phyloP scores from a whole-genome alignment of 92 coral and sea anemone species.

The Palythoa grandiflora region DNA sequence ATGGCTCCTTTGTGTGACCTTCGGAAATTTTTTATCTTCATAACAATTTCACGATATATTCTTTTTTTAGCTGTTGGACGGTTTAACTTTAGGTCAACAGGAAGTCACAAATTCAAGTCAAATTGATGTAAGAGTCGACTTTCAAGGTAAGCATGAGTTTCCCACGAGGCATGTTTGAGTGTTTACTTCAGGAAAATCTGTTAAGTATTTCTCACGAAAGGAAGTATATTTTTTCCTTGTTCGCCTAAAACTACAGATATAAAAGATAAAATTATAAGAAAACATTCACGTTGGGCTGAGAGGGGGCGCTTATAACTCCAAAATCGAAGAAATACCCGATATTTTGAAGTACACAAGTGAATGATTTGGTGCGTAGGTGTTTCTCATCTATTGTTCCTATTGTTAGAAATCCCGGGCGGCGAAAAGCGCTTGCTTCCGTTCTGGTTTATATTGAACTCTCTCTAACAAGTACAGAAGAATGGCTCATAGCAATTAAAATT shows the following conservation, averaged over 20 bases:
- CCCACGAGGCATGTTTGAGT: slow-evolving; percentile 39
- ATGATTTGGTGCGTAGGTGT: slow-evolving; percentile 34
- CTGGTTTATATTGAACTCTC: slow-evolving; percentile 35
- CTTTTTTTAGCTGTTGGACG: slow-evolving; percentile 80
- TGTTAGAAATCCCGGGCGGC: slow-evolving; percentile 22
- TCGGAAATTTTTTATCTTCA: neutral
- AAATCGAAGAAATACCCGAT: slow-evolving; percentile 4
- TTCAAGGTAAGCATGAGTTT: slow-evolving; percentile 79
- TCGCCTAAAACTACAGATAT: neutral
- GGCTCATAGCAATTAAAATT: slow-evolving; percentile 27
- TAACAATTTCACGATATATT: slow-evolving; percentile 45
- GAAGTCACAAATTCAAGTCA: slow-evolving; percentile 78
- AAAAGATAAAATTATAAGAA: neutral
- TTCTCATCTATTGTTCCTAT: neutral
- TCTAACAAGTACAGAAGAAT: slow-evolving; percentile 17
- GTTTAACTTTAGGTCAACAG: slow-evolving; percentile 94
- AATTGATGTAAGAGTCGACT: slow-evolving; percentile 90
- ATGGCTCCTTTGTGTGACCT: slow-evolving; percentile 42
- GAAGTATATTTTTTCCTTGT: neutral
- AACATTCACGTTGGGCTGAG: neutral
- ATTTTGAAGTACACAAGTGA: slow-evolving; percentile 25
- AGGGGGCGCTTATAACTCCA: neutral
- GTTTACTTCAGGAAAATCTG: slow-evolving; percentile 6
- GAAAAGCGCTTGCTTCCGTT: slow-evolving; percentile 36
- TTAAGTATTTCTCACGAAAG: slow-evolving; percentile 36